These are phyloP conservation scores for Poecile montanus DNA, from an alignment of 2,797 vertebrate species.

Conservation along the genomic window DNA sequence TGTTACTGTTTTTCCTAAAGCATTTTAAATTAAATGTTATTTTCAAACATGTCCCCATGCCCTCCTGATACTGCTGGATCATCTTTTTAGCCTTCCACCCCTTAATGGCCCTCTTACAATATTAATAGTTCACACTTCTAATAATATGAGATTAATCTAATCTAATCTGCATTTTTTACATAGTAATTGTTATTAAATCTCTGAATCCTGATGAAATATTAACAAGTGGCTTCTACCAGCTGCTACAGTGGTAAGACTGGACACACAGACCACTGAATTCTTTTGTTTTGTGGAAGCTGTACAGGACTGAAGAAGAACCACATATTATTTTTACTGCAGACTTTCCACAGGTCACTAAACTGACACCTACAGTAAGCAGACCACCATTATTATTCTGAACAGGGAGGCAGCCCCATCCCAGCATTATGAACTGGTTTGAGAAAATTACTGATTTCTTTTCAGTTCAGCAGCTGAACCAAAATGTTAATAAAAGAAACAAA, in stretches of 20 bases:
- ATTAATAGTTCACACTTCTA: background rate
- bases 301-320: background rate
- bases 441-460: background rate
- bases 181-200: background rate
- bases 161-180: background rate
- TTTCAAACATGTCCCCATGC: background rate
- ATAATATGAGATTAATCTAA: background rate
- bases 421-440: background rate
- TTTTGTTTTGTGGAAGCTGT: background rate
- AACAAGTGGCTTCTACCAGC: background rate
- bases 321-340: background rate
- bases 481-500: background rate
- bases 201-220: background rate
- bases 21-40: background rate
- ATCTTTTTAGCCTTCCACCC: background rate
- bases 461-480: background rate
- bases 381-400: background rate
- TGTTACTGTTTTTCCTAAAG: background rate
- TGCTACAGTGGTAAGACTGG: background rate
- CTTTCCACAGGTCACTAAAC: background rate
- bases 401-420: background rate
- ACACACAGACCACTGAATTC: background rate
- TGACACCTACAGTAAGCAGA: background rate
- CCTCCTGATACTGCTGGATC: background rate
- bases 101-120: background rate